Evolutionary conservation across 1,140 invertebrate species (phyloP).

Genomic region (Trichonephila clavipes): DNA sequence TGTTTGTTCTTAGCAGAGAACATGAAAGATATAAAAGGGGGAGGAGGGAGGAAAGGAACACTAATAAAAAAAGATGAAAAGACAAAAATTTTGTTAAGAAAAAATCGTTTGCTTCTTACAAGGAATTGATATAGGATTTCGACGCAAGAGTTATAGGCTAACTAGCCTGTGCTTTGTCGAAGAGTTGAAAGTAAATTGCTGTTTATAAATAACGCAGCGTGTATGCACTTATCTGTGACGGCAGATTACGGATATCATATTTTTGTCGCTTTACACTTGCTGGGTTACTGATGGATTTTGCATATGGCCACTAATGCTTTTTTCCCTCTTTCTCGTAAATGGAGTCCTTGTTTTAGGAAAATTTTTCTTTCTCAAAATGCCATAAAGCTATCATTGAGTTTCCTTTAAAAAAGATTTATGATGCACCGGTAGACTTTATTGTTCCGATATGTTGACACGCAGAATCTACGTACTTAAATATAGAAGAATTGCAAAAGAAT

Average conservation of each 20-base stretch:
- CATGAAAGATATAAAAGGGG: not conserved
- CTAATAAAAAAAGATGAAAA: not conserved
- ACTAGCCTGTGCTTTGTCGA: conserved; percentile 42
- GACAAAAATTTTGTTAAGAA: not conserved
- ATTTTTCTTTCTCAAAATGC: conserved; percentile 47
- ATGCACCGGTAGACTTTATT: conserved; percentile 9
- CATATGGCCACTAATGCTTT: not conserved
- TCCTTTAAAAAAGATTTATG: conserved; percentile 23
- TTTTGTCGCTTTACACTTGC: conserved; percentile 48
- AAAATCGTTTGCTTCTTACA: conserved; percentile 10
- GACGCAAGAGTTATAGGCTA: conserved; percentile 43
- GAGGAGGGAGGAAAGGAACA: not conserved
- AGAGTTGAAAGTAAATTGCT: conserved; percentile 27
- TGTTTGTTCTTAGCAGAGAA: conserved; percentile 26
- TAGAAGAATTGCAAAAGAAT: conserved; percentile 7
- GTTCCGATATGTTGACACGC: conserved; percentile 34
- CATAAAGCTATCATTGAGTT: conserved; percentile 43
- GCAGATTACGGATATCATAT: conserved; percentile 59
- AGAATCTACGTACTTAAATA: conserved; percentile 29
- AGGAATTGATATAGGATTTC: conserved; percentile 63
- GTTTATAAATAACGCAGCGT: conserved; percentile 50
- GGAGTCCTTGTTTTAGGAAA: conserved; percentile 9
- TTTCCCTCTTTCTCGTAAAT: not conserved
- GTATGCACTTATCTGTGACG: conserved; percentile 33
- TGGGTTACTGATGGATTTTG: conserved; percentile 53